Conservation (phyloP, 2,797 vertebrate genomes). For the Nannoperca australis region DNA sequence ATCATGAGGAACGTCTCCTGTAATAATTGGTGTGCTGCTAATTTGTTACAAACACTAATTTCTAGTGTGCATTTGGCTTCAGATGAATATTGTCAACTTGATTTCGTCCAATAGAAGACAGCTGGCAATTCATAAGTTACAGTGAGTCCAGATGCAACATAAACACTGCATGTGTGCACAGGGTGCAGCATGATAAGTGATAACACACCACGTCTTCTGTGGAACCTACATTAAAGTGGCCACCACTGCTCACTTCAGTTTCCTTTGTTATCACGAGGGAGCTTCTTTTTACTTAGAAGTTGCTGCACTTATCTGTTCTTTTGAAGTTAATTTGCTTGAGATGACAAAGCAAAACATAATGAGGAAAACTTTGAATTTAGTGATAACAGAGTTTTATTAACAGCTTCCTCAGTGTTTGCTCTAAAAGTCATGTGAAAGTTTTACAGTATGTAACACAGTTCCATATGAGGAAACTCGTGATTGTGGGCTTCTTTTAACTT, state of each 20-base stretch:
- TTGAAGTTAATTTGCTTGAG: constrained; percentile 15
- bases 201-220: constrained; percentile 8
- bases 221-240: constrained; percentile 7
- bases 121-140: not conserved
- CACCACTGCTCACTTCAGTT: not conserved
- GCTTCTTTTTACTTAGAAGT: constrained; percentile 38
- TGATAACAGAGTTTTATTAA: constrained; percentile 7
- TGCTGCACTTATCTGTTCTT: constrained; percentile 28
- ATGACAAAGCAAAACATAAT: constrained; percentile 10
- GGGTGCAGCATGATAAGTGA: not conserved
- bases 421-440: not conserved
- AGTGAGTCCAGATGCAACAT: not conserved
- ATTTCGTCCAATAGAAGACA: constrained; percentile 4
- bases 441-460: not conserved
- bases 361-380: not conserved
- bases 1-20: constrained; percentile 4
- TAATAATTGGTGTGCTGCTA: not conserved
- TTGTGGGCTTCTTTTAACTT: not conserved
- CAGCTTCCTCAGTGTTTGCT: constrained; percentile 4
- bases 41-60: constrained; percentile 17
- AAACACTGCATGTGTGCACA: not conserved
- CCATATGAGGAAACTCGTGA: not conserved
- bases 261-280: constrained; percentile 26
- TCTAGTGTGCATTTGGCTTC: constrained; percentile 11
- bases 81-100: not conserved